phyloP scores from a whole-genome alignment of 2,797 vertebrate genomes.

The Erethizon dorsatum region DNA sequence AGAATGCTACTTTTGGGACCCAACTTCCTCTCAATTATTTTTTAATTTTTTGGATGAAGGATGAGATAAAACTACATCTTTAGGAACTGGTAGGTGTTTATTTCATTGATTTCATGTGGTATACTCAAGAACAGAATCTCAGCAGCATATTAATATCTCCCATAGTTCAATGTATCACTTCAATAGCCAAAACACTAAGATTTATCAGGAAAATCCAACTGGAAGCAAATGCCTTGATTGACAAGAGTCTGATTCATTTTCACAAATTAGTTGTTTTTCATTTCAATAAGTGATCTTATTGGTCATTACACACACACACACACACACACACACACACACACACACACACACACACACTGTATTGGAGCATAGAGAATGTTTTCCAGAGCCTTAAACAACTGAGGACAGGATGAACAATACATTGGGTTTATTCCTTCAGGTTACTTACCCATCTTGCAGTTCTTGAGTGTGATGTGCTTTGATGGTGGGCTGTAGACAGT shows the following conservation, averaged over 20 bases:
- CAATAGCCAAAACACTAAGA: neutral
- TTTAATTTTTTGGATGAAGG: neutral
- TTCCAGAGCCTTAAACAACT: neutral
- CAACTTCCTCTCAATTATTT: slow-evolving; percentile 1
- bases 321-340: neutral
- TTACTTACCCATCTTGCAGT: neutral
- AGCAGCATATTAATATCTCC: neutral
- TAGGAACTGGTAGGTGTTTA: neutral
- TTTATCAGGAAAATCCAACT: slow-evolving; percentile 38
- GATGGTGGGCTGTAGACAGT: neutral
- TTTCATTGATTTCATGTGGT: neutral
- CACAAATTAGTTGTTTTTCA: neutral
- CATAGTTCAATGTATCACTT: neutral
- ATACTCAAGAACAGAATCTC: neutral
- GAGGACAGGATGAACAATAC: neutral
- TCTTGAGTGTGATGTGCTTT: neutral
- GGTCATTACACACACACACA: neutral
- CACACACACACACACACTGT: neutral
- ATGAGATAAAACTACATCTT: slow-evolving; percentile 15
- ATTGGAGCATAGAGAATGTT: neutral
- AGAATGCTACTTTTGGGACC: neutral
- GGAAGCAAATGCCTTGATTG: neutral
- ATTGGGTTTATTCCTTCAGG: neutral
- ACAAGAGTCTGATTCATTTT: neutral
- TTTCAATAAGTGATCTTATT: neutral